Evolutionary conservation across 2,888 invertebrate genomes (phyloP), one percentile per base, ranked within the genome.

Genomic region (Harpalus rufipes): DNA sequence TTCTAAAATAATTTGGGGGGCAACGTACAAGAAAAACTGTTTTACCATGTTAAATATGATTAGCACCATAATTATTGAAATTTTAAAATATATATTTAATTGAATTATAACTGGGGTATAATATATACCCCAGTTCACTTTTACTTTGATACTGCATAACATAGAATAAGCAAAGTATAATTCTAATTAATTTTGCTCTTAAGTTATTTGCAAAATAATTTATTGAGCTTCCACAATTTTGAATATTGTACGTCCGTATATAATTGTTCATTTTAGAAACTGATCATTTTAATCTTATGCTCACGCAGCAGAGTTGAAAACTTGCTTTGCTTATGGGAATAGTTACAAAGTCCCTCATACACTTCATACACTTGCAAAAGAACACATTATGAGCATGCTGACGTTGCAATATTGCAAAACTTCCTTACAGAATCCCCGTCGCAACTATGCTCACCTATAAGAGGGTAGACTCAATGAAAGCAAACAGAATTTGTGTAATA

Each of bases 341-440:
- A 63, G 18, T n/a, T n/a, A 68, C 68, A 68, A 68, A 68, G 41
- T 68, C 12, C 21, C 10, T 63, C 5, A 21, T 61, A 61, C 21
- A 61, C 12, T 16, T 16, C 21, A 61, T 63, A 8, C 63, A 25
- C 25, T 68, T 25, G 7, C 14, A 32, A 68, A 68, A 63, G 63
- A 63, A 63, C 63, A 18, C 21, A 63, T 63, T 68, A 68, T 68
- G 68, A 51, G 44, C 32, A 32, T 5, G 32, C 32, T 14, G 39
- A 68, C 39, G 68, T 25, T 68, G 68, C 68, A 39, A 68, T 68
- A 68, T 68, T 68, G 68, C 68, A 68, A 63, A 68, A 68, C 68
- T 68, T 68, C 32, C 7, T 32, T 63, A 14, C 7, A 39, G 39
- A 7, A 68, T 68, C 68, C 39, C 6, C 7, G 39, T 14, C 39